phyloP scores from a whole-genome alignment of 2,113 vertebrate species.

The Strix uralensis region DNA sequence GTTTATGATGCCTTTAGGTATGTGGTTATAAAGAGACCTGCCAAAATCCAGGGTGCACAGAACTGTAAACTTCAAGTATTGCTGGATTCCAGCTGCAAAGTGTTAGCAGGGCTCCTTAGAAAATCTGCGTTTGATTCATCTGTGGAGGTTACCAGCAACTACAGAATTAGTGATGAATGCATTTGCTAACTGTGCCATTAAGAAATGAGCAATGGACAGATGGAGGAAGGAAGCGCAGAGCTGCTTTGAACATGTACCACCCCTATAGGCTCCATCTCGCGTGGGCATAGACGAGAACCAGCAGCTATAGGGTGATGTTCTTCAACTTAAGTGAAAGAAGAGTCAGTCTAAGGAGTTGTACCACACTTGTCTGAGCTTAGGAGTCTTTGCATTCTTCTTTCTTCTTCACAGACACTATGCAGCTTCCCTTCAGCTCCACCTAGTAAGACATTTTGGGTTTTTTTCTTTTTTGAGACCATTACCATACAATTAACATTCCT shows the following conservation, averaged over 20 bases:
- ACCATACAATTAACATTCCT: neutral
- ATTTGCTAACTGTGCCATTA: conserved; percentile 25
- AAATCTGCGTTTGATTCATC: conserved; percentile 27
- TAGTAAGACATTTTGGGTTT: neutral
- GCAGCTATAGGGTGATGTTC: neutral
- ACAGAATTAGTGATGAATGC: conserved; percentile 23
- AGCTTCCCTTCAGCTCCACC: neutral
- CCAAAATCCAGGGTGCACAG: neutral
- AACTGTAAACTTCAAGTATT: neutral
- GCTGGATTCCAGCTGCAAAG: conserved; percentile 6
- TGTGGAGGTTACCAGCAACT: conserved; percentile 18
- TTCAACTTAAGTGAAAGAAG: neutral
- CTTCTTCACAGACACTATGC: neutral
- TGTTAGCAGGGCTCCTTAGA: neutral
- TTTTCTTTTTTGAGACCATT: neutral
- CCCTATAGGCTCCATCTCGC: neutral
- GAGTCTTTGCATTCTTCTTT: neutral
- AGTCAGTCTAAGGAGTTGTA: neutral
- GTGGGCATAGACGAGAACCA: neutral
- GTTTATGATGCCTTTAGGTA: neutral
- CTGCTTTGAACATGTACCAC: neutral
- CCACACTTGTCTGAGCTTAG: neutral
- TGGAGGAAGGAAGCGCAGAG: neutral
- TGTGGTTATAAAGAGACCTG: neutral
- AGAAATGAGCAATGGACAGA: conserved; percentile 33